Base-by-base conservation (phyloP, 2,797 vertebrate species). In the Microchirus variegatus region DNA sequence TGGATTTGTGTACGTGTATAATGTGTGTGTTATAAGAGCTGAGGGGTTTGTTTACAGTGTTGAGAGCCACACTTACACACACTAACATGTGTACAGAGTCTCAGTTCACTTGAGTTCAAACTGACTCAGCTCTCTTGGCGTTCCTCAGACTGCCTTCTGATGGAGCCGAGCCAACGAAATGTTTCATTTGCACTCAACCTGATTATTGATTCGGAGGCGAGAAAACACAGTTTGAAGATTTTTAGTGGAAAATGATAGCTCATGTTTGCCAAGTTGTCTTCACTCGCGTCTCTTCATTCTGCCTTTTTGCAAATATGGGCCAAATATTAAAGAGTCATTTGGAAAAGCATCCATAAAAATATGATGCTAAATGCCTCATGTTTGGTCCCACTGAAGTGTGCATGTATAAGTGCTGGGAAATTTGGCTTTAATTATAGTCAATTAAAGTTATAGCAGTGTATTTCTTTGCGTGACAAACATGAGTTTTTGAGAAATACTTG, bases 1-100 rank as follows among this genome's bases (percentile, higher is more conserved):
- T 67, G 59, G 5, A 66, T 72, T 49, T 74, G 62, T 50, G 50
- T 63, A 52, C 58, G 59, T 67, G 54, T 49, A 55, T 68, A 51
- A 53, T 67, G 57, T 61, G 78, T 73, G 77, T 77, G 73, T 71
- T 58, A 83, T 77, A 70, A 82, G 81, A 78, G 79, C 85, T 84
- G 75, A 82, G 82, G 86, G 84, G 81, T 85, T 89, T 90, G 80
- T 89, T 90, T 88, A 88, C 78, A 73, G 87, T 75, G 83, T 69
- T 87, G 87, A 90, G 89, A 89, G 82, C 81, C 67, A 73, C 79
- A 84, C 82, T 87, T 85, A 87, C 56, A 81, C 83, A 83, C 79
- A 86, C 82, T 84, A 87, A 86, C 83, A 80, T 87, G 83, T 89
- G 88, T 83, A 88, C 77, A 84, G 81, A 88, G 79, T 80, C 73